Conservation (phyloP, 2,888 invertebrate species). For the Rhopalosiphum nymphaeae region DNA sequence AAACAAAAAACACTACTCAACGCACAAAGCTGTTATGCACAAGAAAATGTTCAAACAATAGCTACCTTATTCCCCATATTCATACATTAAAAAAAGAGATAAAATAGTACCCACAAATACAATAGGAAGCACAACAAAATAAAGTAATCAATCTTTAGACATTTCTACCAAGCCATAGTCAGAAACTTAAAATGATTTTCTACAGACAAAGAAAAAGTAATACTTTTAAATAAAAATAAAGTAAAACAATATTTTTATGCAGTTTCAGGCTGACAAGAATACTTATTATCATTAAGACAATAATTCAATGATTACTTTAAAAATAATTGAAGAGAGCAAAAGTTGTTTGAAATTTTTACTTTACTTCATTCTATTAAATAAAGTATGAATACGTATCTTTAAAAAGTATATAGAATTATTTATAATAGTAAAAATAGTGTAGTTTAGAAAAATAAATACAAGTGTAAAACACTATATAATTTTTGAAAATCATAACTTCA, state of each 20-base stretch:
- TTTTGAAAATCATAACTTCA: background rate
- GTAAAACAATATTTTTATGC: background rate
- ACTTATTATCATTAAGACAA: background rate
- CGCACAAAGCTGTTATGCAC: background rate
- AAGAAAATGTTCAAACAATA: constrained; percentile 22
- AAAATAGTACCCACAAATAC: background rate
- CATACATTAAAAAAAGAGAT: constrained; percentile 11
- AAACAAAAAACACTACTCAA: background rate
- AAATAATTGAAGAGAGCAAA: background rate
- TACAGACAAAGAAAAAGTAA: background rate
- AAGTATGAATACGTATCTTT: too few relatives aligned
- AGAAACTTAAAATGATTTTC: background rate
- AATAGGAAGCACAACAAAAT: background rate
- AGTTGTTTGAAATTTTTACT: background rate
- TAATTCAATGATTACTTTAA: background rate
- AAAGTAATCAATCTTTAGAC: constrained; percentile 22
- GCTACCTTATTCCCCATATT: constrained; percentile 24
- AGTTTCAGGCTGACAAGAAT: background rate
- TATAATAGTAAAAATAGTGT: background rate
- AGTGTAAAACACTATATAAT: background rate
- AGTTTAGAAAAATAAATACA: background rate
- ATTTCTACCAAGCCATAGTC: background rate
- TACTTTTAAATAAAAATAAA: background rate
- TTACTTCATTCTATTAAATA: background rate
- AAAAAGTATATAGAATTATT: background rate